Percentiles rank a stretch among this genome's conserved stretches.
Evolutionary conservation across 2,113 vertebrate species (phyloP).

Genomic region (Tragelaphus strepsiceros): DNA sequence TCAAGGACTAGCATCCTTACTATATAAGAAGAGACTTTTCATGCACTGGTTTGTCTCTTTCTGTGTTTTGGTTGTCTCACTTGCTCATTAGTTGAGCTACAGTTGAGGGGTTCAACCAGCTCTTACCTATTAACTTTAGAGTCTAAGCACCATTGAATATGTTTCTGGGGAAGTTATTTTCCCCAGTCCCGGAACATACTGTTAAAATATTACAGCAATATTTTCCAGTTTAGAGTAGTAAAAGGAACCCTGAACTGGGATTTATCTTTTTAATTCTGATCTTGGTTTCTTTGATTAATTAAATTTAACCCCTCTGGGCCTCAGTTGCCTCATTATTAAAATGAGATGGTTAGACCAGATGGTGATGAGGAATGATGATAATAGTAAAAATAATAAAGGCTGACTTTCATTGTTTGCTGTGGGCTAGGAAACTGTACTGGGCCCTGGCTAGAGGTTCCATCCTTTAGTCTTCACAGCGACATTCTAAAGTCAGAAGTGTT

Average conservation of each 20-base stretch:
- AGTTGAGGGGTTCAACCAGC: neutral
- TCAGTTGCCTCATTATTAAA: slow-evolving; percentile 26
- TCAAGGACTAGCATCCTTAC: neutral
- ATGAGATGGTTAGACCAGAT: neutral
- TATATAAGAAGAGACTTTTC: neutral
- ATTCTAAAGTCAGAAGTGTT: neutral
- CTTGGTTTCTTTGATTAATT: slow-evolving; percentile 30
- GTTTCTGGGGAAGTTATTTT: neutral
- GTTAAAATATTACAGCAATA: neutral
- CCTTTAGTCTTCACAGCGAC: neutral
- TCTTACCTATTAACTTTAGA: neutral
- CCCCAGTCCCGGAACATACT: neutral
- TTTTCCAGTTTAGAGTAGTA: neutral
- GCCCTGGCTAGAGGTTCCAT: neutral
- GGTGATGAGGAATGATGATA: neutral
- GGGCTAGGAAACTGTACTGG: neutral
- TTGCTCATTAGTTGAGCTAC: neutral
- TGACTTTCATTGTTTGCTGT: neutral
- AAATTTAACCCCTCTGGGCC: neutral
- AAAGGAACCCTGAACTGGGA: neutral
- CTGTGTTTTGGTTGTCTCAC: neutral
- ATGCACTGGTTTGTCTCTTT: neutral
- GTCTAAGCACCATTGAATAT: neutral
- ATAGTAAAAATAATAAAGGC: neutral
- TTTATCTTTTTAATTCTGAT: slow-evolving; percentile 33